Evolutionary conservation across 2,888 invertebrate genomes (phyloP).

Genomic region (Syrista parreyssii): DNA sequence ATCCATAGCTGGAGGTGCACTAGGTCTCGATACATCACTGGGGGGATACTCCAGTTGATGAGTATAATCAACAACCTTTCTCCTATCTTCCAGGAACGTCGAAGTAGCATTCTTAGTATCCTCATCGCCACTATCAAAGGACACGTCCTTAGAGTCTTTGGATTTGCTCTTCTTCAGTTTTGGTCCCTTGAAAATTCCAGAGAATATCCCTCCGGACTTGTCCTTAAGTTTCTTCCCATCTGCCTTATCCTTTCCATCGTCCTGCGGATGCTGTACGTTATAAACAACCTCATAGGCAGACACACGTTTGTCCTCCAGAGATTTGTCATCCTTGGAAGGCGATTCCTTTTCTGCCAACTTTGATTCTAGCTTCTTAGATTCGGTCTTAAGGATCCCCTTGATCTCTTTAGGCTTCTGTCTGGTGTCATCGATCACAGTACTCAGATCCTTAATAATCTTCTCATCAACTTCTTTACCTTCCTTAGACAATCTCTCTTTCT

Average conservation of each 20-base stretch:
- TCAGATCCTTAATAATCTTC: slow-evolving; percentile 67
- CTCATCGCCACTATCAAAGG: slow-evolving; percentile 60
- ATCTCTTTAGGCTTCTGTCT: slow-evolving; percentile 43
- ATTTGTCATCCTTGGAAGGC: slow-evolving; percentile 35
- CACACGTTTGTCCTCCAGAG: slow-evolving; percentile 28
- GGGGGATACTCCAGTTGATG: slow-evolving; percentile 10
- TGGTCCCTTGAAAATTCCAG: slow-evolving; percentile 58
- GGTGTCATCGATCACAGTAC: slow-evolving; percentile 67
- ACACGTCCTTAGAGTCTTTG: slow-evolving; percentile 55
- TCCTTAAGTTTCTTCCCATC: slow-evolving; percentile 54
- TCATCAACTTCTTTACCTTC: slow-evolving; percentile 71
- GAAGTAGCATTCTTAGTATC: slow-evolving; percentile 42
- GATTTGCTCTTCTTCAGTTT: slow-evolving; percentile 54
- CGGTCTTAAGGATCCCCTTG: slow-evolving; percentile 19
- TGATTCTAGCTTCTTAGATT: slow-evolving; percentile 18
- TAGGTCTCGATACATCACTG: slow-evolving; percentile 11
- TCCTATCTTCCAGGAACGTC: slow-evolving; percentile 45
- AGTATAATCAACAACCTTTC: slow-evolving; percentile 32
- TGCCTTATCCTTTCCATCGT: slow-evolving; percentile 34
- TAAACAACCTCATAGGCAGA: slow-evolving; percentile 53
- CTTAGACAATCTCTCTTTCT: slow-evolving; percentile 69
- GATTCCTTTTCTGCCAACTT: slow-evolving; percentile 32
- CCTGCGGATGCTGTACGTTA: slow-evolving; percentile 35
- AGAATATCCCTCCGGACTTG: slow-evolving; percentile 53
- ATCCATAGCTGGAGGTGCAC: slow-evolving; percentile 24